Conservation (phyloP, 1,140 invertebrate genomes). For the Nasonia giraulti region DNA sequence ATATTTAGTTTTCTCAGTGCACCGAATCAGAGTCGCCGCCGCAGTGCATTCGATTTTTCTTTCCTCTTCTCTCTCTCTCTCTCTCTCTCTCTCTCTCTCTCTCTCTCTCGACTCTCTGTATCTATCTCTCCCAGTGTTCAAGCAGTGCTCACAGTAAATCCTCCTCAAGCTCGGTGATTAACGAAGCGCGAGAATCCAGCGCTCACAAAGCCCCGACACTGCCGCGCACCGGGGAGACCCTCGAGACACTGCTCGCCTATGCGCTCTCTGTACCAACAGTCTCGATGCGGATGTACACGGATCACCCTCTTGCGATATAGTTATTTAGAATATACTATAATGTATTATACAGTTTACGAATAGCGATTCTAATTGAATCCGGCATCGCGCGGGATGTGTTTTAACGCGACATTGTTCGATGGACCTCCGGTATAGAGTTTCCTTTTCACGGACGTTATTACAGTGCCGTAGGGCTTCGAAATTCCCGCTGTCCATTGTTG, state of each 20-base stretch:
- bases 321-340: too few species aligned
- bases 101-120: background rate
- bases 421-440: background rate
- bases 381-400: too few species aligned
- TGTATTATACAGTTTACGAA: background rate
- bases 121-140: background rate
- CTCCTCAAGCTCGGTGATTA: background rate
- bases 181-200: background rate
- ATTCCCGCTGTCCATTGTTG: background rate
- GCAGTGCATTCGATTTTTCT: background rate
- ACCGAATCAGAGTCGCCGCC: background rate
- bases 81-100: constrained; percentile 3
- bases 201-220: background rate
- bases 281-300: too few species aligned
- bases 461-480: background rate
- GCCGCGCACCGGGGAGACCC: too few species aligned
- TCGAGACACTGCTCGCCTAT: too few species aligned
- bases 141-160: background rate
- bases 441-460: background rate
- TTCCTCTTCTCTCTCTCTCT: background rate
- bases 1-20: too few species aligned
- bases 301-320: too few species aligned
- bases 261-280: too few species aligned
- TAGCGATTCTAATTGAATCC: background rate
- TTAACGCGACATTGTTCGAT: background rate